Conservation (phyloP, 2,888 invertebrate genomes). For the Tanytarsus gracilentus region DNA sequence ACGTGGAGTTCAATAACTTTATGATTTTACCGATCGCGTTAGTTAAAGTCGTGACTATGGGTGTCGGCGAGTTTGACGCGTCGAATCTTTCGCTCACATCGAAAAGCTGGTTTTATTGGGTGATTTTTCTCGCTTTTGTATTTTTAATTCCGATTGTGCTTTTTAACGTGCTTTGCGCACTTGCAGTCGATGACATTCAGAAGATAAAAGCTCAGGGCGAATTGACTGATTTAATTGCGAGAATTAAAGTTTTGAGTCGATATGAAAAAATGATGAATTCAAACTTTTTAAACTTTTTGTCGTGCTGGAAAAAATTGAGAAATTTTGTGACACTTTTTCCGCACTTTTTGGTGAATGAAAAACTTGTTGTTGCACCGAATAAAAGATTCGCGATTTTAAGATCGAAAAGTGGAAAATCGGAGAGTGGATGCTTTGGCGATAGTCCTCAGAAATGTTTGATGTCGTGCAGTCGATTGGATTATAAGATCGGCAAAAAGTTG, state of each 20-base stretch:
- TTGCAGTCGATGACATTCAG: slow-evolving; percentile 68
- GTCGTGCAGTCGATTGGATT: neutral
- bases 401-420: neutral
- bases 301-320: neutral
- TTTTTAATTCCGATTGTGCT: slow-evolving; percentile 60
- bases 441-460: neutral
- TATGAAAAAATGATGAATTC: slow-evolving; percentile 15
- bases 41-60: slow-evolving; percentile 68
- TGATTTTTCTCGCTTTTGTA: slow-evolving; percentile 63
- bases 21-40: no score
- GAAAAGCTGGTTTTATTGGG: slow-evolving; percentile 54
- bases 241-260: slow-evolving; percentile 8
- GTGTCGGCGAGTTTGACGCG: slow-evolving; percentile 69
- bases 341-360: neutral
- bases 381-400: neutral
- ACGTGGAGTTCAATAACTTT: slow-evolving; percentile 54
- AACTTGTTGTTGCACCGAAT: neutral
- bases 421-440: neutral
- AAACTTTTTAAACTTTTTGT: neutral
- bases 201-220: slow-evolving; percentile 22
- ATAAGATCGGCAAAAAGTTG: neutral
- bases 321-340: slow-evolving; percentile 10
- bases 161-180: slow-evolving; percentile 64
- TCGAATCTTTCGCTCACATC: slow-evolving; percentile 57
- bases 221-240: slow-evolving; percentile 12